Conservation (phyloP, 2,113 vertebrate species). For the Merops nubicus region DNA sequence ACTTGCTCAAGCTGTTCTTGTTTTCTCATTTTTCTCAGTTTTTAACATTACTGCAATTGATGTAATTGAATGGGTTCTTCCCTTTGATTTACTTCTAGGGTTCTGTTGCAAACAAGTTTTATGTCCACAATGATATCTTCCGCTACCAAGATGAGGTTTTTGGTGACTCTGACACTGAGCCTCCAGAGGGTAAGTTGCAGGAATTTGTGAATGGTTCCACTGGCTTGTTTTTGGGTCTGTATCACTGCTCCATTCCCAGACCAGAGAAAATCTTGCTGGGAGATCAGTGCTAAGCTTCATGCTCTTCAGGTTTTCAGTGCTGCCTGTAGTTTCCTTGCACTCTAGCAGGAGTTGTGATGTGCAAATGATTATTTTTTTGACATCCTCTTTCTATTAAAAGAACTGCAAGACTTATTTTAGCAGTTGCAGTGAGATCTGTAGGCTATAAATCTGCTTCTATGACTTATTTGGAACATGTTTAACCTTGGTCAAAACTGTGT, state of each 20-base stretch:
- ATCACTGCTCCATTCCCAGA: background rate
- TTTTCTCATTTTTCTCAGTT: background rate
- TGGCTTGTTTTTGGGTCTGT: background rate
- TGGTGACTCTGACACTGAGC: slow-evolving; percentile 93
- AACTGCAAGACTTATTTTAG: background rate
- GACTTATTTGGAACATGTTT: background rate
- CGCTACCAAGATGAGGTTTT: slow-evolving; percentile 98
- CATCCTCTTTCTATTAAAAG: background rate
- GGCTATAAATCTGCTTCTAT: background rate
- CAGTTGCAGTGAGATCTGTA: background rate
- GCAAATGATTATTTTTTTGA: background rate
- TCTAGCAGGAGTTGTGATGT: background rate
- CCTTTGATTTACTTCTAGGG: slow-evolving; percentile 78
- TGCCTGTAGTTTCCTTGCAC: background rate
- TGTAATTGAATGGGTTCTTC: background rate
- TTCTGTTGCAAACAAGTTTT: slow-evolving; percentile 97
- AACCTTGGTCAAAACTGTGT: background rate
- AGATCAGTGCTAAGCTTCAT: background rate
- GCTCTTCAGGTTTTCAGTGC: background rate
- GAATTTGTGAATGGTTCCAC: background rate
- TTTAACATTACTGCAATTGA: background rate
- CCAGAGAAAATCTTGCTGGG: background rate
- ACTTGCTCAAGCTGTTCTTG: background rate
- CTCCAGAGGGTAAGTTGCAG: slow-evolving; percentile 87
- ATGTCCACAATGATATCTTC: slow-evolving; percentile 98